A percentile compares a stretch with the other conserved stretches of the same genome.
Conservation (phyloP, 2,888 invertebrate species). For the Stenurella melanura region DNA sequence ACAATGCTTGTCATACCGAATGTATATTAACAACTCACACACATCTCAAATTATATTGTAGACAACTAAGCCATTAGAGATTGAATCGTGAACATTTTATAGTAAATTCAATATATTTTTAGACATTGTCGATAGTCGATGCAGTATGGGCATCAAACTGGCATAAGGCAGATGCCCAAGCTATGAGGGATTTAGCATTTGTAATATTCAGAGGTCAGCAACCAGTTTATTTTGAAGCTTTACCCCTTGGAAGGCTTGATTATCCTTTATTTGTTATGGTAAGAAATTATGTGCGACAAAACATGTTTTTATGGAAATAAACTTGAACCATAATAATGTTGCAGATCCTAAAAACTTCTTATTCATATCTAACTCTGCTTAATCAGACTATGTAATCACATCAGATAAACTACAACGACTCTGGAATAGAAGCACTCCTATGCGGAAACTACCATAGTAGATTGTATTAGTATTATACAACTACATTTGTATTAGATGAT, state of each 20-base stretch:
- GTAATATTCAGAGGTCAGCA: conserved; percentile 39
- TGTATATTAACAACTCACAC: too few species aligned
- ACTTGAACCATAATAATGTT: background rate
- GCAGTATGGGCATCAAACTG: conserved; percentile 33
- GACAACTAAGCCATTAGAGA: too few species aligned
- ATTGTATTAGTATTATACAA: too few species aligned
- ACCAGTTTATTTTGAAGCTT: conserved; percentile 34
- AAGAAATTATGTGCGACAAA: background rate
- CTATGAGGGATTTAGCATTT: conserved; percentile 31
- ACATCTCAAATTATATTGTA: too few species aligned
- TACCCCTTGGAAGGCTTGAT: conserved; percentile 38
- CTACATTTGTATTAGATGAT: too few species aligned
- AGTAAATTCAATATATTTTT: background rate
- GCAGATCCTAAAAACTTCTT: background rate
- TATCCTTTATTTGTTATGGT: conserved; percentile 36
- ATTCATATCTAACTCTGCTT: background rate
- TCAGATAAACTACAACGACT: too few species aligned
- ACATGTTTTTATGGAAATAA: background rate
- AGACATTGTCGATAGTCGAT: conserved; percentile 29
- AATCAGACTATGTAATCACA: background rate
- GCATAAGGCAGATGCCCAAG: conserved; percentile 7
- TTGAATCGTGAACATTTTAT: too few species aligned
- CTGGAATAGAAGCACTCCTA: too few species aligned
- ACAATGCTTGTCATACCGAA: too few species aligned
- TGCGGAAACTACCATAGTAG: too few species aligned